Evolutionary conservation across 2,113 vertebrate species (phyloP).

Genomic region (Cygnus atratus): DNA sequence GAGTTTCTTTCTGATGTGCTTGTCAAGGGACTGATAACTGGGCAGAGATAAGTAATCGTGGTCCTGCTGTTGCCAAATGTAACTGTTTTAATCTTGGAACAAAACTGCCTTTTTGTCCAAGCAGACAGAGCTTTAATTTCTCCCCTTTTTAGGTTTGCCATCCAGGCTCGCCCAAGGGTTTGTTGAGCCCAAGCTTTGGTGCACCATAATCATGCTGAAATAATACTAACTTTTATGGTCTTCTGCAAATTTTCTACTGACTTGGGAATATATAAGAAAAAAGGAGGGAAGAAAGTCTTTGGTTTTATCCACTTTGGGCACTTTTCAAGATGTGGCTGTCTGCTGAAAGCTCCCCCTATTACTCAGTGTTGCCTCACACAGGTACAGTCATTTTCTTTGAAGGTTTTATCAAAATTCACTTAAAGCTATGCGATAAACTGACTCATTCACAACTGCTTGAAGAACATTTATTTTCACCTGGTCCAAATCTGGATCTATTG

Average conservation of each 20-base stretch:
- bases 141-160: not conserved
- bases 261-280: not conserved
- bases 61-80: not conserved
- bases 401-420: slow-evolving; percentile 51
- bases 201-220: not conserved
- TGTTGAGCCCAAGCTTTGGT: not conserved
- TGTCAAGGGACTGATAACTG: not conserved
- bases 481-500: slow-evolving; percentile 42
- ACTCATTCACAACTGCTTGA: not conserved
- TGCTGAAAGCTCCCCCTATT: slow-evolving; percentile 25
- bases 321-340: not conserved
- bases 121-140: not conserved
- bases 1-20: not conserved
- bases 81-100: not conserved
- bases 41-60: not conserved
- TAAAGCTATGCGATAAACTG: slow-evolving; percentile 51
- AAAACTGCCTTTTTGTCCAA: not conserved
- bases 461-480: slow-evolving; percentile 28
- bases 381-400: slow-evolving; percentile 50
- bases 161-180: not conserved
- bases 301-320: not conserved
- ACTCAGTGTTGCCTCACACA: slow-evolving; percentile 52
- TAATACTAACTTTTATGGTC: not conserved
- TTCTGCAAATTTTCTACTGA: not conserved
- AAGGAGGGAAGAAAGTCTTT: not conserved